Conservation (phyloP, 2,113 vertebrate species). For the Eurystomus gularis region DNA sequence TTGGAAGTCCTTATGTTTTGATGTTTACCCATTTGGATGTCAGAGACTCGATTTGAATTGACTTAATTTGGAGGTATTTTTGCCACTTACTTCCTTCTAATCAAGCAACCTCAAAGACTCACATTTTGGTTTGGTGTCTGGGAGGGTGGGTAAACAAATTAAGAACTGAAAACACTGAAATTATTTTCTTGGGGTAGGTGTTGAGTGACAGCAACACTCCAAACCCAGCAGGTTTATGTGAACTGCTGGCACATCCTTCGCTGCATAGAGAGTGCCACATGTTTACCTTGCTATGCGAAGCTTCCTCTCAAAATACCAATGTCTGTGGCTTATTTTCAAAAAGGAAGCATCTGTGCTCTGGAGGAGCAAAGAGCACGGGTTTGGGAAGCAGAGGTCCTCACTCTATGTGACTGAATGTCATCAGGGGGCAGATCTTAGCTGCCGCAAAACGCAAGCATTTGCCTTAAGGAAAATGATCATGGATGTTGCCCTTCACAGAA, state of each 20-base stretch:
- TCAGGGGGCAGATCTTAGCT: not conserved
- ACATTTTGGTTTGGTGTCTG: not conserved
- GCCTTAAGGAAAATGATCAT: not conserved
- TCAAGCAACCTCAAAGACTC: not conserved
- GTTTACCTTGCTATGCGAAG: not conserved
- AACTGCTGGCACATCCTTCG: not conserved
- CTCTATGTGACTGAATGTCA: not conserved
- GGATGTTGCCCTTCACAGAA: not conserved
- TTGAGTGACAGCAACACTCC: not conserved
- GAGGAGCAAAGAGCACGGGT: not conserved
- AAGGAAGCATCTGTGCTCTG: not conserved
- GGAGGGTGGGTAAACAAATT: not conserved
- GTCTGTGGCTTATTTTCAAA: not conserved
- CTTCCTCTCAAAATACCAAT: not conserved
- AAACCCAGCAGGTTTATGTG: not conserved
- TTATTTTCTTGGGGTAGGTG: not conserved
- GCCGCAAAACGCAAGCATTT: not conserved
- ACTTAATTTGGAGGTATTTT: not conserved
- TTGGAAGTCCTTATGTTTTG: not conserved
- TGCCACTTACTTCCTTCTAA: not conserved
- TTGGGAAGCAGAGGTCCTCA: not conserved
- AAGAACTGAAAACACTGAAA: not conserved
- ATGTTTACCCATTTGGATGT: not conserved
- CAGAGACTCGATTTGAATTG: not conserved
- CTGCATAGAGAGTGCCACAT: not conserved